Evolutionary conservation across 92 coral and sea anemone genomes (phyloP).

Genomic region (Zoanthus sociatus): DNA sequence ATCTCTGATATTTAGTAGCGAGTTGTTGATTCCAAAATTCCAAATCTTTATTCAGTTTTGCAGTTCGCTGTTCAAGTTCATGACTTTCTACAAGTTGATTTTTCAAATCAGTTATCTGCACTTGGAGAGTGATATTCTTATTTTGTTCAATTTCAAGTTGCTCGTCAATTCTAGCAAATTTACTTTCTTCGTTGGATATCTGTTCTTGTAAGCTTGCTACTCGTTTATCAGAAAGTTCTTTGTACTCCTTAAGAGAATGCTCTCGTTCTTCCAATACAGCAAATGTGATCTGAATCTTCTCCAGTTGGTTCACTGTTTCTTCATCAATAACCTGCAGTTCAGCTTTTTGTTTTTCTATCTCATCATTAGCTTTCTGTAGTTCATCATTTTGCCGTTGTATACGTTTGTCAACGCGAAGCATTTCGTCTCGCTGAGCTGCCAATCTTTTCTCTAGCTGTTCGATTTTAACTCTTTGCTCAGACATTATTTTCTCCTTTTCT

Average conservation of each 20-base stretch:
- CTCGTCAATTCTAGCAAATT: background rate
- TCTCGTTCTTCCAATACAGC: background rate
- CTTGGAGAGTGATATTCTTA: background rate
- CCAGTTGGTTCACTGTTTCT: slow-evolving; percentile 30
- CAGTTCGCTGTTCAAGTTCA: slow-evolving; percentile 7
- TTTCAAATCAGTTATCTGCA: background rate
- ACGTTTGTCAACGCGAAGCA: background rate
- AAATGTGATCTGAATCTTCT: background rate
- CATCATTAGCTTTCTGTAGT: background rate
- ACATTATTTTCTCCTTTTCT: too few species aligned
- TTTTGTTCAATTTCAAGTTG: background rate
- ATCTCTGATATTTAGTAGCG: background rate
- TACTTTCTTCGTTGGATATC: background rate
- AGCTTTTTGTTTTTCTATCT: slow-evolving; percentile 7
- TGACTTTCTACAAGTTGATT: background rate
- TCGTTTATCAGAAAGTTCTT: background rate
- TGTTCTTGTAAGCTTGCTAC: background rate
- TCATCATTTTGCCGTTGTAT: background rate
- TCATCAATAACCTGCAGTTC: slow-evolving; percentile 2
- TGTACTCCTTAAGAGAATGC: background rate
- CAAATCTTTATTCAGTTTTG: background rate
- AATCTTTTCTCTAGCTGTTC: background rate
- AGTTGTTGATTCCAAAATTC: slow-evolving; percentile 11
- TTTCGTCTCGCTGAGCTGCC: background rate
- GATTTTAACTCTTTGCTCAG: background rate